These are phyloP conservation scores for Leiothrix lutea DNA, from an alignment of 2,113 vertebrate species.

Conservation along the genomic window DNA sequence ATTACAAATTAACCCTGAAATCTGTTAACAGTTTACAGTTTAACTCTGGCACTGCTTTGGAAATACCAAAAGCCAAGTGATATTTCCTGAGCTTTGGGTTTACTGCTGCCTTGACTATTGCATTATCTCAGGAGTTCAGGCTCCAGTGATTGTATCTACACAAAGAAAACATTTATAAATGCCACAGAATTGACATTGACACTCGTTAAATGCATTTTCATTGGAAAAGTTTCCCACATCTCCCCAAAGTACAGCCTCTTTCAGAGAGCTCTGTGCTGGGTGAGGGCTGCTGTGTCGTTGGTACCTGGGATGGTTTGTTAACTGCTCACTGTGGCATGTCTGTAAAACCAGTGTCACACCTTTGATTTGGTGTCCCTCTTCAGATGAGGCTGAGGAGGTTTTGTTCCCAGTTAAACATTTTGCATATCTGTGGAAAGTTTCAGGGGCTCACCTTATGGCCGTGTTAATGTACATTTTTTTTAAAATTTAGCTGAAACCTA, in stretches of 20 bases:
- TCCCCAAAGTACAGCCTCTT: background rate
- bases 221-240: too few species aligned
- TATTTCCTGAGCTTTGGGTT: background rate
- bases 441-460: background rate
- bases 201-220: background rate
- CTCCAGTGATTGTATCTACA: background rate
- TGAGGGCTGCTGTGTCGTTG: background rate
- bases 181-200: background rate
- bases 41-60: background rate
- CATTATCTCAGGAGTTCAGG: background rate
- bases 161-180: background rate
- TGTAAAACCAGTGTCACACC: background rate
- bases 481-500: background rate
- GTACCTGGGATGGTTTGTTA: background rate
- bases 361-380: background rate
- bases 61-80: background rate
- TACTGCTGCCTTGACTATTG: background rate
- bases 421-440: background rate
- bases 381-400: background rate
- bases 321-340: fast-evolving
- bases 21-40: background rate
- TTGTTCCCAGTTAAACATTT: background rate
- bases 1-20: slow-evolving; percentile 8
- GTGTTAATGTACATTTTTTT: background rate
- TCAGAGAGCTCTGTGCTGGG: background rate